Evolutionary conservation across 2,797 vertebrate genomes (phyloP).

Genomic region (Pitangus sulphuratus): DNA sequence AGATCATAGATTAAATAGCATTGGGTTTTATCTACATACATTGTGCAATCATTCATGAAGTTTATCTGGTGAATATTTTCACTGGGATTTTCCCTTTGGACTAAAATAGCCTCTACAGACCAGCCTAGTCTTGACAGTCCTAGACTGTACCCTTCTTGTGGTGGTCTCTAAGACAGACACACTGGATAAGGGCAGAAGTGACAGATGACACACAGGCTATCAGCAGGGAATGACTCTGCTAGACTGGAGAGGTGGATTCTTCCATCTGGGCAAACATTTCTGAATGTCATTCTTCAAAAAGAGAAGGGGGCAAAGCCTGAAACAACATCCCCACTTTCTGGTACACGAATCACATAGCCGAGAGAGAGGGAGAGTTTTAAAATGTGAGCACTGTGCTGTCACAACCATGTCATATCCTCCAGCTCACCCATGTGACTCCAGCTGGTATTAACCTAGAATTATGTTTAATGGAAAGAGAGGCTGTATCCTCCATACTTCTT

Average conservation of each 20-base stretch:
- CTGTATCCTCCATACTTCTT: neutral
- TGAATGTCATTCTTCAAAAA: neutral
- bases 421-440: neutral
- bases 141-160: neutral
- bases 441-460: neutral
- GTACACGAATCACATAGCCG: fast-evolving
- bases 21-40: neutral
- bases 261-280: neutral
- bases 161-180: fast-evolving
- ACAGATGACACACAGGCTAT: neutral
- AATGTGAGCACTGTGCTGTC: neutral
- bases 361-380: neutral
- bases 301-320: neutral
- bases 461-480: neutral
- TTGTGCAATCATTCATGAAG: neutral
- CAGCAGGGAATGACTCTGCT: neutral
- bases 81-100: neutral
- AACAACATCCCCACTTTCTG: neutral
- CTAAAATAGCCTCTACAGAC: neutral
- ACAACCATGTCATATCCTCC: neutral
- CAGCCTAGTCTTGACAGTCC: neutral
- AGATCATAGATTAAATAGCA: neutral
- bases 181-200: neutral
- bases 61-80: neutral
- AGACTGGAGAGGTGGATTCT: neutral